Percentiles rank a stretch among this genome's conserved stretches.
These are phyloP conservation scores for Stenodera caucasica DNA, from an alignment of 2,888 invertebrate species.

Conservation along the genomic window DNA sequence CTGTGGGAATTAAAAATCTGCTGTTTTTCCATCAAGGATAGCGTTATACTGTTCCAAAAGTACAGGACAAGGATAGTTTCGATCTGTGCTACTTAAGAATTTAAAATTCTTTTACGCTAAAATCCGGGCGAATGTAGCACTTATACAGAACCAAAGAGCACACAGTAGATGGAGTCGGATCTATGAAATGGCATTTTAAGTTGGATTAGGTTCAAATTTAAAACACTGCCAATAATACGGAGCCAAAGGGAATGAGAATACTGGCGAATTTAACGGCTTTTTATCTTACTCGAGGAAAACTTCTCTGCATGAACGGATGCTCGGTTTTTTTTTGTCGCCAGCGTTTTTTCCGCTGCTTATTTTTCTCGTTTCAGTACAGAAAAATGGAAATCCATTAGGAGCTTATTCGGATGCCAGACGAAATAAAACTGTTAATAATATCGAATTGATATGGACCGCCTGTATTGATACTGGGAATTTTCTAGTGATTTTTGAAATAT, in stretches of 20 bases:
- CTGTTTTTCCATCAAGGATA: constrained; percentile 52
- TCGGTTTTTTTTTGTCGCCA: background rate
- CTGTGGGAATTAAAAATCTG: constrained; percentile 59
- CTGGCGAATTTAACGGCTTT: constrained; percentile 45
- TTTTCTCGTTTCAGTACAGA: constrained; percentile 32
- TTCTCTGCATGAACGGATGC: constrained; percentile 35
- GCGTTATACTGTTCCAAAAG: constrained; percentile 15
- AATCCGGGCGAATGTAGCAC: constrained; percentile 56
- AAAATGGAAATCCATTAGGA: constrained; percentile 25
- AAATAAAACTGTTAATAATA: constrained; percentile 15
- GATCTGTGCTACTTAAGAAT: constrained; percentile 52
- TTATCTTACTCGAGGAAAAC: constrained; percentile 34
- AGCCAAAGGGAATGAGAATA: constrained; percentile 50
- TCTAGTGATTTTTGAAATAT: background rate
- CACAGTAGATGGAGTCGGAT: constrained; percentile 51
- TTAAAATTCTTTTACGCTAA: constrained; percentile 57
- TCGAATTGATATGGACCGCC: background rate
- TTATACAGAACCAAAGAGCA: constrained; percentile 33
- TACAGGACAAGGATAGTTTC: constrained; percentile 3
- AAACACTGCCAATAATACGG: constrained; percentile 57
- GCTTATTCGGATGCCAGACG: constrained; percentile 20
- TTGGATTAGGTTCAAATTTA: constrained; percentile 59
- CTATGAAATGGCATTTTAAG: constrained; percentile 59
- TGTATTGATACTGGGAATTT: background rate
- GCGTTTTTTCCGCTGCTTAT: constrained; percentile 17